Conservation (phyloP, 2,113 vertebrate genomes). For the Nyctereutes procyonoides region DNA sequence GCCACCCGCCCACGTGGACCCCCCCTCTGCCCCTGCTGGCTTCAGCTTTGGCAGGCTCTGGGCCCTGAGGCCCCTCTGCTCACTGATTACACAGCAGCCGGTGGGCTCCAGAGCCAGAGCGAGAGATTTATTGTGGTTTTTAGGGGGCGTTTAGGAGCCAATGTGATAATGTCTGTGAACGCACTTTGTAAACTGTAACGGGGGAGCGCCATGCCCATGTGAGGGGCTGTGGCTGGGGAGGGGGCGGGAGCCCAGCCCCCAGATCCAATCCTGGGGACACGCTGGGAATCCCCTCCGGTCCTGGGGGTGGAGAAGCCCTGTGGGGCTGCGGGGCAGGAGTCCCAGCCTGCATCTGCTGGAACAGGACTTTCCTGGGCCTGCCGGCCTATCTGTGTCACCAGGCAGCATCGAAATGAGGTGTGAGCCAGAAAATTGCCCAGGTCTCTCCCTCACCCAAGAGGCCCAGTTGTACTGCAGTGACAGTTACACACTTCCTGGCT, state of each 20-base stretch:
- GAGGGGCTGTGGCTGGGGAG: slow-evolving; percentile 59
- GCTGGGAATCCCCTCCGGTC: slow-evolving; percentile 10
- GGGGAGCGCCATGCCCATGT: slow-evolving; percentile 74
- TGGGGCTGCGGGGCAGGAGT: not conserved
- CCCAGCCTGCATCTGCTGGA: not conserved
- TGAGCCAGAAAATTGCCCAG: slow-evolving; percentile 64
- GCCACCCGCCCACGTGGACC: slow-evolving; percentile 74
- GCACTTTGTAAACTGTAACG: slow-evolving; percentile 81
- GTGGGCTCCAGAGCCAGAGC: slow-evolving; percentile 79
- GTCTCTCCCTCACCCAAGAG: not conserved
- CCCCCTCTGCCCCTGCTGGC: slow-evolving; percentile 73
- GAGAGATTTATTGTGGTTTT: slow-evolving; percentile 84
- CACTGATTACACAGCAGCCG: slow-evolving; percentile 77
- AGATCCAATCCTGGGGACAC: slow-evolving; percentile 48
- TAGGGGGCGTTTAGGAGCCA: slow-evolving; percentile 83
- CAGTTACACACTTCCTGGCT: not conserved
- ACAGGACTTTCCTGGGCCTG: not conserved
- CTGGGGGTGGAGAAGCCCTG: slow-evolving; percentile 25
- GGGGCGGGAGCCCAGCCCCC: slow-evolving; percentile 59
- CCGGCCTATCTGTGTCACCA: slow-evolving; percentile 54
- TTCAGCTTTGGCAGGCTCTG: slow-evolving; percentile 73
- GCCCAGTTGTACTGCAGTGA: not conserved
- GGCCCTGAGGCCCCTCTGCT: slow-evolving; percentile 77
- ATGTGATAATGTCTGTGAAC: slow-evolving; percentile 83
- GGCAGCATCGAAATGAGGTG: slow-evolving; percentile 29